Conservation (phyloP, 2,888 invertebrate genomes). For the Urechis unicinctus region DNA sequence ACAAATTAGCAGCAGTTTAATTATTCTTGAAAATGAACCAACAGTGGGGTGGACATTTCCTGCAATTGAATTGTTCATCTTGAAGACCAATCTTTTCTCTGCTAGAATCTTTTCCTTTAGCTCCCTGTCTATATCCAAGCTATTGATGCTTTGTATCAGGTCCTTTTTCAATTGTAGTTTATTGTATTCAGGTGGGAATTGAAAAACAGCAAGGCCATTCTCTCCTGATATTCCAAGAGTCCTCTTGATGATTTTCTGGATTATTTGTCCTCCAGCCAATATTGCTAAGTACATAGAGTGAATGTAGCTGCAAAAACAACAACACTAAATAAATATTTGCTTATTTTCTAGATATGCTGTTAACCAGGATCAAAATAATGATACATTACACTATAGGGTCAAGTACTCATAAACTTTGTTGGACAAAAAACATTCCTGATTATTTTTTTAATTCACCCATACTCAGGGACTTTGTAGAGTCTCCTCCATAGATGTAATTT, state of each 20-base stretch:
- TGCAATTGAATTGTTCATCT: constrained; percentile 23
- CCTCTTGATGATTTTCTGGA: neutral
- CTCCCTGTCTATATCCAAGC: constrained; percentile 8
- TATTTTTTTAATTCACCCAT: no score
- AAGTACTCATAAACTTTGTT: no score
- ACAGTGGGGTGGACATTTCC: constrained; percentile 7
- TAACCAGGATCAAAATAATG: neutral
- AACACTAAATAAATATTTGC: no score
- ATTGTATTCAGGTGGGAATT: neutral
- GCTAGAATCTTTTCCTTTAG: constrained; percentile 17
- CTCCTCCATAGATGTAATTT: no score
- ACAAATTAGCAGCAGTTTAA: neutral
- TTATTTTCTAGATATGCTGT: no score
- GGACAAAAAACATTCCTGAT: no score
- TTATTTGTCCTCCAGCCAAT: neutral
- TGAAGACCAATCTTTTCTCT: constrained; percentile 17
- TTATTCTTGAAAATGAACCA: neutral
- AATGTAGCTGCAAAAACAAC: neutral
- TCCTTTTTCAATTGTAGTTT: neutral
- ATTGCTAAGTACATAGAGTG: neutral
- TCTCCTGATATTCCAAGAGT: neutral
- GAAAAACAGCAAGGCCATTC: neutral
- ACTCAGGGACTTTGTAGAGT: no score
- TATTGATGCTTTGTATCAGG: constrained; percentile 10
- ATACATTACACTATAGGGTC: neutral